Percentiles rank a stretch among this genome's conserved stretches.
These are phyloP conservation scores for Clepsis dumicolana DNA, from an alignment of 2,888 invertebrate species.

Conservation along the genomic window DNA sequence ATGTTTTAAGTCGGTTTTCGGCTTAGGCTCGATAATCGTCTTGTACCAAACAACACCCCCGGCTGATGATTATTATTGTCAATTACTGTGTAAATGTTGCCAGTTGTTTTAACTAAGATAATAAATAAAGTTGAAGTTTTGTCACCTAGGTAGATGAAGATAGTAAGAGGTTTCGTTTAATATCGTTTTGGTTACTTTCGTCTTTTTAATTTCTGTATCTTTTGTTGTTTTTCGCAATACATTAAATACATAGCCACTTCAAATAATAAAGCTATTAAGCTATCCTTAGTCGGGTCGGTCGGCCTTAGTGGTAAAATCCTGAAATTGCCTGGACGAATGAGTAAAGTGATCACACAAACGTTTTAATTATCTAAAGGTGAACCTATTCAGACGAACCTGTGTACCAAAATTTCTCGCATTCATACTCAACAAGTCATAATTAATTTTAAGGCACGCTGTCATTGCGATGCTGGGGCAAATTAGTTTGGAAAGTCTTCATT, in stretches of 20 bases:
- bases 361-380: background rate
- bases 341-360: background rate
- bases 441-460: slow-evolving; percentile 60
- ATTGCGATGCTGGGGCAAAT: slow-evolving; percentile 65
- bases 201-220: too few species aligned
- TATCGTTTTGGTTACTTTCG: too few species aligned
- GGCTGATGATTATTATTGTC: background rate
- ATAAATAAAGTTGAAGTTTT: too few species aligned
- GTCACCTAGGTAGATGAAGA: too few species aligned
- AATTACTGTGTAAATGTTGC: background rate
- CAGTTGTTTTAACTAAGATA: background rate
- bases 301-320: background rate
- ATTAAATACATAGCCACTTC: too few species aligned
- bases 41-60: background rate
- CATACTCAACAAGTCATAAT: slow-evolving; percentile 46
- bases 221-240: too few species aligned
- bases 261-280: too few species aligned
- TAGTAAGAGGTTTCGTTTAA: too few species aligned
- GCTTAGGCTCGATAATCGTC: background rate
- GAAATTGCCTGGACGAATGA: background rate
- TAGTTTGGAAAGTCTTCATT: slow-evolving; percentile 72
- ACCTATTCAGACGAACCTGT: slow-evolving; percentile 4
- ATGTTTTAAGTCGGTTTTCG: slow-evolving; percentile 3
- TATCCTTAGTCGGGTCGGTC: background rate
- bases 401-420: slow-evolving; percentile 15